phyloP scores from a whole-genome alignment of 2,888 invertebrate genomes.

The Merodon equestris region DNA sequence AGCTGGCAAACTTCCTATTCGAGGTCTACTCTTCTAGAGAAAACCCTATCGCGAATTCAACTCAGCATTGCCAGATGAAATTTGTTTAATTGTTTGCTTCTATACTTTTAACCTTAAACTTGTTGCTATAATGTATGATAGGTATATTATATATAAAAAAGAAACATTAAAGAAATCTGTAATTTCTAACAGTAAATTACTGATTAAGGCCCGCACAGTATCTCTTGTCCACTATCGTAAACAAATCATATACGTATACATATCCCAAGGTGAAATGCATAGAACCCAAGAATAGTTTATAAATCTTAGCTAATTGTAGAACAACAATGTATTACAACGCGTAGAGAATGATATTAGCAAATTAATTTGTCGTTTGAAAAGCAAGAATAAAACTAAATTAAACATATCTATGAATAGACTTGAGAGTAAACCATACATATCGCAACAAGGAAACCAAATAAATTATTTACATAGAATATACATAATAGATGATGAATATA shows the following conservation, averaged over 20 bases:
- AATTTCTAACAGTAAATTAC: constrained; percentile 21
- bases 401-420: constrained; percentile 74
- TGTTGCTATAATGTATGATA: no score
- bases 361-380: no score
- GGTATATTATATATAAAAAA: no score
- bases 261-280: constrained; percentile 32
- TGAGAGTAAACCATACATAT: constrained; percentile 76
- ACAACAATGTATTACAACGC: constrained; percentile 32
- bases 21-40: background rate
- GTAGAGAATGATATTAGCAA: background rate
- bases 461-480: constrained; percentile 56
- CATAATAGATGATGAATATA: constrained; percentile 28
- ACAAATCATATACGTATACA: constrained; percentile 33
- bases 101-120: background rate
- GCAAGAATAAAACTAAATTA: constrained; percentile 9
- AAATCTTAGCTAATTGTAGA: constrained; percentile 11
- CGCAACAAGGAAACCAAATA: constrained; percentile 66
- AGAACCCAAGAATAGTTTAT: constrained; percentile 18
- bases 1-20: background rate
- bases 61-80: constrained; percentile 14
- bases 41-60: background rate
- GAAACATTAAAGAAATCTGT: background rate
- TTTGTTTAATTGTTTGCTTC: background rate
- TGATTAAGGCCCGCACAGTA: constrained; percentile 68
- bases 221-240: constrained; percentile 68